Conservation (phyloP, 2,888 invertebrate species). For the Lasioglossum malachurum region DNA sequence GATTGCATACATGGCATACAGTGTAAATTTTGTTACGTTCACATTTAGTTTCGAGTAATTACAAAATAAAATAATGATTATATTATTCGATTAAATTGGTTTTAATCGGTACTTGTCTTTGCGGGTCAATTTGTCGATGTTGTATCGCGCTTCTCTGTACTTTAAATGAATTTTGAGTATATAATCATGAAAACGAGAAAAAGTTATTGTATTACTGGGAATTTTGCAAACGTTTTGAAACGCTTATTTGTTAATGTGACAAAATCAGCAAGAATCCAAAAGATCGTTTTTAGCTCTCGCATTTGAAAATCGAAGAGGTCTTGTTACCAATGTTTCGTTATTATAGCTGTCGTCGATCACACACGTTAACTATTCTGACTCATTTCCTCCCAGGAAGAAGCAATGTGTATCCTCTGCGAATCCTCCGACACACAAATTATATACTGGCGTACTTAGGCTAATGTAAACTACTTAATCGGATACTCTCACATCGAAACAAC, state of each 20-base stretch:
- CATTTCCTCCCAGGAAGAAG: background rate
- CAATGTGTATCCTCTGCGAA: background rate
- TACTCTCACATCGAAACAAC: background rate
- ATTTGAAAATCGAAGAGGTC: background rate
- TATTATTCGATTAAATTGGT: slow-evolving; percentile 36
- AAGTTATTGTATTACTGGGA: background rate
- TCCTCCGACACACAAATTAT: background rate
- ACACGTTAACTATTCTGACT: background rate
- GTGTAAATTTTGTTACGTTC: background rate
- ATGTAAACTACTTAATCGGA: background rate
- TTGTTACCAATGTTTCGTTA: background rate
- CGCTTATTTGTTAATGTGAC: background rate
- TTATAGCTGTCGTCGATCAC: background rate
- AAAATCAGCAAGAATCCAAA: background rate
- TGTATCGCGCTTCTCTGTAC: slow-evolving; percentile 4
- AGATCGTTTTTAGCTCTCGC: background rate
- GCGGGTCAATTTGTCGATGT: slow-evolving; percentile 47
- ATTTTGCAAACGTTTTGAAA: slow-evolving; percentile 15
- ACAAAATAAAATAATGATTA: slow-evolving; percentile 28
- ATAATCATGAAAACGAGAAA: background rate
- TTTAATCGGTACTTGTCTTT: slow-evolving; percentile 32
- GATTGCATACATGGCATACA: slow-evolving; percentile 2
- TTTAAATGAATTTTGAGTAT: background rate
- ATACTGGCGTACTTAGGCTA: slow-evolving; percentile 14
- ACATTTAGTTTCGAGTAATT: slow-evolving; percentile 22